These are phyloP conservation scores for Aphelinus atriplicis DNA, from an alignment of 1,140 invertebrate species.

Conservation along the genomic window DNA sequence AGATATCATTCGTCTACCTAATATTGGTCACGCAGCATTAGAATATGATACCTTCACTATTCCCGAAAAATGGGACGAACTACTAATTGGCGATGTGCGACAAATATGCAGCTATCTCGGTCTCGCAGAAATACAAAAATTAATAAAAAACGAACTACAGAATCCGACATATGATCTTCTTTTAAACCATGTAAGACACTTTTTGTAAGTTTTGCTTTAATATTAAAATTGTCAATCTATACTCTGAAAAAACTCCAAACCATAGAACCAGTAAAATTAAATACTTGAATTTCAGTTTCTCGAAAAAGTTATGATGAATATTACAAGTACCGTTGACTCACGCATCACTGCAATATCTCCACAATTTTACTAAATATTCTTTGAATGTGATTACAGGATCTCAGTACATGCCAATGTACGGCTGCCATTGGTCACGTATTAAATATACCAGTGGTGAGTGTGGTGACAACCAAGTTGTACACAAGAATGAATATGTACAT, in stretches of 20 bases:
- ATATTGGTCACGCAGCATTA: neutral
- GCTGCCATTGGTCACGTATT: slow-evolving; percentile 68
- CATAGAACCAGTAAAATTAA: too few species aligned
- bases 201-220: too few species aligned
- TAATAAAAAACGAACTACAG: slow-evolving; percentile 47
- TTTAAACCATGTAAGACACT: slow-evolving; percentile 45
- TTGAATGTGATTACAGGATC: too few species aligned
- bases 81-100: neutral
- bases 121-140: slow-evolving; percentile 40
- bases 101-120: slow-evolving; percentile 17
- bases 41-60: slow-evolving; percentile 1
- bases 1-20: slow-evolving; percentile 32
- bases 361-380: too few species aligned
- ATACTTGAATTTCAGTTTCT: too few species aligned
- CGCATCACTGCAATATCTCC: too few species aligned
- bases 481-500: slow-evolving; percentile 72
- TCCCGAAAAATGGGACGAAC: neutral
- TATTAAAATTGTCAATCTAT: too few species aligned
- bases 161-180: slow-evolving; percentile 51
- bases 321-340: too few species aligned
- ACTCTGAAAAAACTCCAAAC: too few species aligned
- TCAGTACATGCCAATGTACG: slow-evolving; percentile 48
- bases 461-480: slow-evolving; percentile 69
- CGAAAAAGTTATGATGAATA: too few species aligned
- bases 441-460: slow-evolving; percentile 69